Percentiles rank a stretch among this genome's conserved stretches.
Evolutionary conservation across 2,113 vertebrate genomes (phyloP).

Genomic region (Chionomys nivalis): DNA sequence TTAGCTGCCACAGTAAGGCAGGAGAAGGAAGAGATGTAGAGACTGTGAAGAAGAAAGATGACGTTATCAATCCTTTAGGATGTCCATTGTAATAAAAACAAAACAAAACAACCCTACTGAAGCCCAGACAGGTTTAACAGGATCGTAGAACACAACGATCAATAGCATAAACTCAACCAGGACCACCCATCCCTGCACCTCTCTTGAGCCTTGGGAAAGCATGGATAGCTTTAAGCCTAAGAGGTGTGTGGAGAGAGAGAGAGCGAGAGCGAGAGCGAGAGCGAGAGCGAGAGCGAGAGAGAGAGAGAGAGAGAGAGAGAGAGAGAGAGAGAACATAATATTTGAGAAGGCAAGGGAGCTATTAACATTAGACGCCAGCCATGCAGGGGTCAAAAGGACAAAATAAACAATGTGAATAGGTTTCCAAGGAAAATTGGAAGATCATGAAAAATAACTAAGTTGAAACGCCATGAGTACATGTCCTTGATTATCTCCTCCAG

Average conservation of each 20-base stretch:
- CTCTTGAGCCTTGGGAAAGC: neutral
- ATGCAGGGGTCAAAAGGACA: no score
- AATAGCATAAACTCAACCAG: neutral
- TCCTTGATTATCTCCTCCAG: neutral
- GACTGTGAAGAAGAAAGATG: neutral
- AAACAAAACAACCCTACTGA: neutral
- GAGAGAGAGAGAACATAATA: neutral
- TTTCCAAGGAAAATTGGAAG: neutral
- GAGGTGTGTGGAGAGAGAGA: neutral
- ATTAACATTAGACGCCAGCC: neutral
- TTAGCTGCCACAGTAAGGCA: neutral
- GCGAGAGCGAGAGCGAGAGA: neutral
- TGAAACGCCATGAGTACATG: neutral
- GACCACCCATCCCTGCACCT: neutral
- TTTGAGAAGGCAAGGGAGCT: neutral
- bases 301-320: neutral
- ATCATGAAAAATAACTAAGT: neutral
- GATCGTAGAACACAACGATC: neutral
- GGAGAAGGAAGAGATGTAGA: neutral
- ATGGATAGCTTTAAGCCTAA: neutral
- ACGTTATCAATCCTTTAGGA: neutral
- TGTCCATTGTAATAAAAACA: neutral
- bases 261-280: neutral
- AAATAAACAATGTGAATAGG: neutral
- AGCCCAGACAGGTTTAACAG: neutral